Percentiles rank a stretch among this genome's conserved stretches.
These are phyloP conservation scores for Macropodus opercularis DNA, from an alignment of 2,797 vertebrate genomes.

Conservation along the genomic window DNA sequence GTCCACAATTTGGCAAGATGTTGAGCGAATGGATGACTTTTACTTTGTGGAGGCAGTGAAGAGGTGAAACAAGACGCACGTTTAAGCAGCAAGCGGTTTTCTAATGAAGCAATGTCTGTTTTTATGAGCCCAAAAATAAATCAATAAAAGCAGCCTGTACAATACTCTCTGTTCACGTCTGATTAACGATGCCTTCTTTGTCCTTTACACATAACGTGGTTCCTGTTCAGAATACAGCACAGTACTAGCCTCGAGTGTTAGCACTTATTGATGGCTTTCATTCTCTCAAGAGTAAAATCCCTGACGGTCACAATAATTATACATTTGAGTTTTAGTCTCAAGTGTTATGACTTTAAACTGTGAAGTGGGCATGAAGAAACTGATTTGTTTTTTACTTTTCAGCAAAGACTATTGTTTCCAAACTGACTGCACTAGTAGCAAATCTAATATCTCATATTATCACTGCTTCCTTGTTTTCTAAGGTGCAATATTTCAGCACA, in stretches of 20 bases:
- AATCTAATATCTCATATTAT: not conserved
- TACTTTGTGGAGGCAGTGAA: constrained; percentile 18
- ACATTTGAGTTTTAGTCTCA: constrained; percentile 1
- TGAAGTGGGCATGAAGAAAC: not conserved
- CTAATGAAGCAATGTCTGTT: constrained; percentile 17
- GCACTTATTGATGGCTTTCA: constrained; percentile 42
- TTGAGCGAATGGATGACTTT: constrained; percentile 20
- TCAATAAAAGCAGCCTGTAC: constrained; percentile 53
- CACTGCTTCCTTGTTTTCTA: not conserved
- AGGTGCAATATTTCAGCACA: not conserved
- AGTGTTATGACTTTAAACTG: not conserved
- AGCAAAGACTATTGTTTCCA: not conserved
- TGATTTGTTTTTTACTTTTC: not conserved
- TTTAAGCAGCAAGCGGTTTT: constrained; percentile 9
- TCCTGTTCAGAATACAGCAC: constrained; percentile 39
- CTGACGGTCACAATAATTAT: constrained; percentile 4
- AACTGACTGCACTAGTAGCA: not conserved
- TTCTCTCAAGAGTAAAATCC: constrained; percentile 15
- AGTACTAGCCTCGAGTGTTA: constrained; percentile 10
- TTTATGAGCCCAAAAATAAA: constrained; percentile 19
- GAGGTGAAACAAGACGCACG: constrained; percentile 3
- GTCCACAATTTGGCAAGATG: constrained; percentile 28
- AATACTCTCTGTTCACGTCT: constrained; percentile 23
- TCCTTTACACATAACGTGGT: constrained; percentile 26
- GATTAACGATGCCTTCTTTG: constrained; percentile 16